A percentile compares a stretch with the other conserved stretches of the same genome.
phyloP scores from a whole-genome alignment of 2,797 vertebrate genomes.

The Aldrovandia affinis region DNA sequence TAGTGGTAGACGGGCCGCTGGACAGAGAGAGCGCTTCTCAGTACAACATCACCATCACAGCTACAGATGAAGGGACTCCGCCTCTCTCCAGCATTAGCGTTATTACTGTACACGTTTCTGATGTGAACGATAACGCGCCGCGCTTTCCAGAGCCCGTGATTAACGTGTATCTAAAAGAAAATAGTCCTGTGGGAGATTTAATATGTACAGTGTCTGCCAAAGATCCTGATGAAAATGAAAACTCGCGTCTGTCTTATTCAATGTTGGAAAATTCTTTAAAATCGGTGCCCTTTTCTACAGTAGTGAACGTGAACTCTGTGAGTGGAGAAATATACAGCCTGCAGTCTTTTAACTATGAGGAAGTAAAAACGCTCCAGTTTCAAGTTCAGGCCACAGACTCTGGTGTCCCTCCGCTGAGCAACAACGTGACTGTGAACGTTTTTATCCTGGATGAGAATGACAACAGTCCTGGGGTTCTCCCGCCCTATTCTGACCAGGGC shows the following conservation, averaged over 20 bases:
- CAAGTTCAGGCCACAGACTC: slow-evolving; percentile 63
- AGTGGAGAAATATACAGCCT: slow-evolving; percentile 58
- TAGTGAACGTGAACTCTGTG: slow-evolving; percentile 54
- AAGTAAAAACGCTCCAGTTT: slow-evolving; percentile 52
- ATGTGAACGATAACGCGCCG: slow-evolving; percentile 73
- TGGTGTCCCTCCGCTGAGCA: slow-evolving; percentile 53
- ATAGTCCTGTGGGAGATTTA: slow-evolving; percentile 69
- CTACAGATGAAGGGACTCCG: slow-evolving; percentile 68
- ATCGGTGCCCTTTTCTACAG: slow-evolving; percentile 30
- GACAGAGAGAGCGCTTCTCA: slow-evolving; percentile 52
- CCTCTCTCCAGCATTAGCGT: slow-evolving; percentile 48
- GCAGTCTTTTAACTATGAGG: slow-evolving; percentile 50
- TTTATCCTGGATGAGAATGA: slow-evolving; percentile 68
- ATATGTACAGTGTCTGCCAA: slow-evolving; percentile 68
- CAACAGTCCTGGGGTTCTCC: slow-evolving; percentile 57
- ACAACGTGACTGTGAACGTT: slow-evolving; percentile 61
- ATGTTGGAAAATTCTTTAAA: slow-evolving; percentile 43
- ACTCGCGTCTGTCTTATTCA: slow-evolving; percentile 51
- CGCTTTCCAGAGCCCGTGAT: slow-evolving; percentile 64
- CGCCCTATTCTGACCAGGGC: slow-evolving; percentile 78
- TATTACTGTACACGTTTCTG: slow-evolving; percentile 42
- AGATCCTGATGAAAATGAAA: slow-evolving; percentile 68
- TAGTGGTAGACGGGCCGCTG: slow-evolving; percentile 49
- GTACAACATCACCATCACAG: slow-evolving; percentile 67
- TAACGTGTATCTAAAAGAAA: slow-evolving; percentile 74